Conservation (phyloP, 2,797 vertebrate genomes). For the Ceyx erithaca region DNA sequence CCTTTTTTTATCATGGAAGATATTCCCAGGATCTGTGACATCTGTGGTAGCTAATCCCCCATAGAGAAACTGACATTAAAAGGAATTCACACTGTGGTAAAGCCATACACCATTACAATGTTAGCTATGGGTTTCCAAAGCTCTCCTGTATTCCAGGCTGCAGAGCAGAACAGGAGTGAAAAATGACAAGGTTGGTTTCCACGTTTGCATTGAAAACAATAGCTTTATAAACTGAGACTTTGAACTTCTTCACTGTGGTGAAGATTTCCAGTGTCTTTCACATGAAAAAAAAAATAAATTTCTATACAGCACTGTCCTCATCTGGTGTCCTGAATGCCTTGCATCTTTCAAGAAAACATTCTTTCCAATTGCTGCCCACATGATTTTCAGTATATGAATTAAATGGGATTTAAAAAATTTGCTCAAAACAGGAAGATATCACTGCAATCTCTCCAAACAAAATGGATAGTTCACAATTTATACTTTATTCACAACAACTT, state of each 20-base stretch:
- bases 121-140: slow-evolving; percentile 68
- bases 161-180: slow-evolving; percentile 1
- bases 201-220: slow-evolving; percentile 44
- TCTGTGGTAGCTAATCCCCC: slow-evolving; percentile 79
- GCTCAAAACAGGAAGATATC: background rate
- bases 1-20: slow-evolving; percentile 75
- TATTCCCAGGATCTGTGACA: slow-evolving; percentile 81
- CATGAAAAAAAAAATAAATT: background rate
- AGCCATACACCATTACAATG: slow-evolving; percentile 76
- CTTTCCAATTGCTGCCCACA: background rate
- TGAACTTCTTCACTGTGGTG: background rate
- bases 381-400: background rate
- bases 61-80: slow-evolving; percentile 79
- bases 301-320: background rate
- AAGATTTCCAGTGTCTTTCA: slow-evolving; percentile 4
- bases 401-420: background rate
- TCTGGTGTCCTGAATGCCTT: background rate
- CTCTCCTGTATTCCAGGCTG: slow-evolving; percentile 17
- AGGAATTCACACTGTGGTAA: slow-evolving; percentile 75
- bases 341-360: background rate
- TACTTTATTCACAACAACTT: background rate
- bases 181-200: slow-evolving; percentile 23
- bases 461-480: background rate
- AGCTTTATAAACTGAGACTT: slow-evolving; percentile 8
- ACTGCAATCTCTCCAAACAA: background rate